Base-by-base conservation (phyloP, 2,888 invertebrate genomes). In the Eudemis profundana region DNA sequence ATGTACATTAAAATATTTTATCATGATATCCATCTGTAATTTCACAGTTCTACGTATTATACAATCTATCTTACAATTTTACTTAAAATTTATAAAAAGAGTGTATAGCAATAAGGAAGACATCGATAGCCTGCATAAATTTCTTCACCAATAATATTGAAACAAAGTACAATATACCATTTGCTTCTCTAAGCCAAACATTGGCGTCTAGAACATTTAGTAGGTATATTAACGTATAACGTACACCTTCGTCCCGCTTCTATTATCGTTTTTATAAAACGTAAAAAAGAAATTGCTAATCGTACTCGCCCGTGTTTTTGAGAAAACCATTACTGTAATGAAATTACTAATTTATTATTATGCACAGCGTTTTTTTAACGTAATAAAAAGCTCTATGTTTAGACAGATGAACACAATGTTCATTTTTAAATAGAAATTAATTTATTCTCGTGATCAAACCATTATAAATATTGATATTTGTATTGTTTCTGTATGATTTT, bases 81-180 rank as follows among this genome's bases (percentile, higher is more conserved):
- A 84, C 84, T 87, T 87, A 87, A 77, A 79, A 75, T 82, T 78
- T 84, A 86, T 87, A 89, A 84, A 86, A 85, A 87, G 87, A 90
- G 85, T 92, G 86, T 92, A 92, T 91, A 92, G 91, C 91, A 87
- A 83, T 86, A 86, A 91, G 92, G 92, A 92, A 92, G 92, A 92
- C 92, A 91, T 92, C 86, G 85, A 90, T 91, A 91, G 92, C 92
- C 91, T 92, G 91, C 91, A 90, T 91, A 79, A 85, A 85, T 90
- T 89, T 84, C 81, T 82, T 85, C 82, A 75, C 82, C 77, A 79
- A 80, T n/a, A n/a, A n/a, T 82, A 83, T 85, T 85, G 82, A 87
- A 85, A 85, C 83, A 86, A 74, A 78, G 70, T 81, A 72, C 8
- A 19, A 50, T 36, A 38, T n/a, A 40, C n/a, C 42, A 17, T 27